A percentile compares a stretch with the other conserved stretches of the same genome.
Conservation (phyloP, 2,888 invertebrate genomes). For the Acronicta alni region DNA sequence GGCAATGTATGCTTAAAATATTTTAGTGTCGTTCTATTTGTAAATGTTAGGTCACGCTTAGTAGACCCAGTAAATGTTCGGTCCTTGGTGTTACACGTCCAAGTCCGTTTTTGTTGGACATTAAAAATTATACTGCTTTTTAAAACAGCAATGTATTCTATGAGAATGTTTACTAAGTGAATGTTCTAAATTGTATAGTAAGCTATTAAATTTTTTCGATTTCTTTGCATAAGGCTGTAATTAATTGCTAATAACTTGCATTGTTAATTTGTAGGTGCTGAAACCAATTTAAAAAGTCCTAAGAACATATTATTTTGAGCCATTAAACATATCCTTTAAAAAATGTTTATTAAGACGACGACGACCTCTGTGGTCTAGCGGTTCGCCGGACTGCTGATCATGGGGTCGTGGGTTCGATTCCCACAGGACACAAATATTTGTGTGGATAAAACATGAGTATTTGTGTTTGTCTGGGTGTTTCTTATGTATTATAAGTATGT, state of each 20-base stretch:
- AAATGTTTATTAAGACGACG: too few relatives aligned
- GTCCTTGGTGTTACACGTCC: constrained; percentile 35
- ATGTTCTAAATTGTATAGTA: constrained; percentile 30
- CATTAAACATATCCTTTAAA: constrained; percentile 5
- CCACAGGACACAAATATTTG: too few relatives aligned
- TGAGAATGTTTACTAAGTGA: constrained; percentile 44
- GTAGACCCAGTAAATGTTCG: constrained; percentile 27
- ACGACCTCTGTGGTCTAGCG: too few relatives aligned
- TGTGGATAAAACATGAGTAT: too few relatives aligned
- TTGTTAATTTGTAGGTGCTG: constrained; percentile 6
- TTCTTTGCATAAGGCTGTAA: constrained; percentile 23
- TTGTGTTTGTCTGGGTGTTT: too few relatives aligned
- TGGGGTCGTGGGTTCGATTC: too few relatives aligned
- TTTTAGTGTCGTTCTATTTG: accelerated
- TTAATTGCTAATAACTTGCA: constrained; percentile 28
- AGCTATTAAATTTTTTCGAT: constrained; percentile 30
- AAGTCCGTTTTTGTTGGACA: constrained; percentile 20
- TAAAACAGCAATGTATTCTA: constrained; percentile 37
- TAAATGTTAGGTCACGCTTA: constrained; percentile 1
- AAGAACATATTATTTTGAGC: constrained; percentile 17
- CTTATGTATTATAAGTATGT: too few relatives aligned
- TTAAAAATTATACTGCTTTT: not conserved
- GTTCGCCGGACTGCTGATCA: too few relatives aligned
- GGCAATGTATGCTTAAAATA: constrained; percentile 13
- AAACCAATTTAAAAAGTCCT: constrained; percentile 9